phyloP scores from a whole-genome alignment of 2,888 invertebrate genomes.

The Apamea anceps region DNA sequence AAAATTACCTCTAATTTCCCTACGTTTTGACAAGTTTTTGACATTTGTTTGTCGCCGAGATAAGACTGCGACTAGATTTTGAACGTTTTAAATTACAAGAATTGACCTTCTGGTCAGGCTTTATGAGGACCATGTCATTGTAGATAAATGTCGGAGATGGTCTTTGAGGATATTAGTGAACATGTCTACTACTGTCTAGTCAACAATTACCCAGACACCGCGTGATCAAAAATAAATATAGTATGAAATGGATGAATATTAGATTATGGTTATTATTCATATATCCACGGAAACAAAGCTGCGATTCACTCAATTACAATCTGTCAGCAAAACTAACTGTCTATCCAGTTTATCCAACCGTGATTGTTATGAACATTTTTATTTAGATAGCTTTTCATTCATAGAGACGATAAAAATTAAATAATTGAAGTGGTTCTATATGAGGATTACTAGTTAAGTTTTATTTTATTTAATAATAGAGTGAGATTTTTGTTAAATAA shows the following conservation, averaged over 20 bases:
- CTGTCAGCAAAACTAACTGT: conserved; percentile 21
- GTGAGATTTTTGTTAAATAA: no score
- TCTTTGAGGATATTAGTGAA: not conserved
- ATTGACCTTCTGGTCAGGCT: not conserved
- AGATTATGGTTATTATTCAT: conserved; percentile 16
- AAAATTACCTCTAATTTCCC: no score
- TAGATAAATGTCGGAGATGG: not conserved
- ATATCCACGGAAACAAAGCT: conserved; percentile 6
- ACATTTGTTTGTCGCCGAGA: no score
- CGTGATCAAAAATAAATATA: not conserved
- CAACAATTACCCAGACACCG: not conserved
- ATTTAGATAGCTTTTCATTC: conserved; percentile 8
- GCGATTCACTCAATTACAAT: conserved; percentile 32
- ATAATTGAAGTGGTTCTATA: not conserved
- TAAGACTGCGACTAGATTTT: no score
- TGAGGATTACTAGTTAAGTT: not conserved
- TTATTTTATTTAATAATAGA: not conserved
- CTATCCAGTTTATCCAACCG: conserved; percentile 12
- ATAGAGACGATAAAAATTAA: not conserved
- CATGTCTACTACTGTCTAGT: not conserved
- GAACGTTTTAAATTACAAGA: no score
- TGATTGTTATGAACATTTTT: conserved; percentile 23
- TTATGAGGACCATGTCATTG: not conserved
- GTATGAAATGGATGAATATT: not conserved
- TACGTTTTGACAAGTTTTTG: no score